Base-by-base conservation (phyloP, 1,140 invertebrate species). In the Drosophila sechellia region DNA sequence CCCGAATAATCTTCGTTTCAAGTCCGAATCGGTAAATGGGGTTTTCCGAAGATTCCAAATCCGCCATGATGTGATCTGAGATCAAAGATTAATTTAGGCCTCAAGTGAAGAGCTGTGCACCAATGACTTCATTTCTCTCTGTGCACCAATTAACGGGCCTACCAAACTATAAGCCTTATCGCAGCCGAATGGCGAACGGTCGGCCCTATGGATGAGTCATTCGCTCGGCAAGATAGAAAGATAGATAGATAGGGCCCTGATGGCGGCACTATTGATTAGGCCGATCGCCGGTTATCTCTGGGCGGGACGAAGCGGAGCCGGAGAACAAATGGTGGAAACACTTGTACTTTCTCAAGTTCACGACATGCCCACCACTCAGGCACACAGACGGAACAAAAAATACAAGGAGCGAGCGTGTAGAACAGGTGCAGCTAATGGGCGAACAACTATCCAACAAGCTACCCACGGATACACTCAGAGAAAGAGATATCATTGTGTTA, bases 301-400 rank as follows among this genome's bases (percentile, higher is more conserved):
- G 55, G 59, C 60, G 60, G 60, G 55, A 35, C 57, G 45, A 20
- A 13, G 22, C 46, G 64, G 66, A 70, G 66, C 66, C 66, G 40
- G 15, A 70, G 70, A 43, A 49, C 66, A 70, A 70, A 70, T 35
- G 56, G n/a, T 20, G 25, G 56, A 81, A 69, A 86, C 83, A 86
- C 70, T 83, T 86, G 83, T 89, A 49, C 27, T 48, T 20, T 35
- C 43, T 83, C 79, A 87, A 86, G 83, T 86, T 86, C 84, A 83
- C 70, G 63, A 72, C 65, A 57, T 71, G 65, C 69, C 25, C 49
- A 58, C 25, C 49, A 58, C 64, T 70, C 15, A 20, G 49, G 52
- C 46, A 56, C 35, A 34, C 22, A 37, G 35, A 10, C 37, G 48
- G 39, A 20, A 22, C 20, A 64, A 46, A 45, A 46, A 58, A 20